phyloP scores from a whole-genome alignment of 2,797 vertebrate genomes.

The Hyperoplus lanceolatus region DNA sequence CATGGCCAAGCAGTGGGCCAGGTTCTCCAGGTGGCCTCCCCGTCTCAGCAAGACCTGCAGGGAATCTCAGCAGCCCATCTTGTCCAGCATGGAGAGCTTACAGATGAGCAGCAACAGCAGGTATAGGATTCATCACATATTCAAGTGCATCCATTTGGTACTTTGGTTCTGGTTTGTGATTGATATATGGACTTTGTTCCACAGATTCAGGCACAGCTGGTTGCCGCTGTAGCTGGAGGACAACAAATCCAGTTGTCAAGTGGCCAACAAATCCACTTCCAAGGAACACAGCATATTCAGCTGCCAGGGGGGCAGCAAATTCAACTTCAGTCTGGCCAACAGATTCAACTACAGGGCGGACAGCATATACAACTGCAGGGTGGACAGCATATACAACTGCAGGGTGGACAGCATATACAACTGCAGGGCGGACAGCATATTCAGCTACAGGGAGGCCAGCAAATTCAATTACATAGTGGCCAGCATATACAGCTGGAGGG shows the following conservation, averaged over 20 bases:
- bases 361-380: slow-evolving; percentile 70
- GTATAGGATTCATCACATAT: slow-evolving; percentile 56
- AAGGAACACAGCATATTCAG: slow-evolving; percentile 59
- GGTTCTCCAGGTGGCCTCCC: slow-evolving; percentile 93
- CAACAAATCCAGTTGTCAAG: slow-evolving; percentile 79
- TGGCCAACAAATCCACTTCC: slow-evolving; percentile 91
- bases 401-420: slow-evolving; percentile 50
- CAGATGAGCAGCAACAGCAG: slow-evolving; percentile 98
- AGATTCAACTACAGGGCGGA: slow-evolving; percentile 55
- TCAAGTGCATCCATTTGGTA: not conserved
- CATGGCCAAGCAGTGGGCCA: slow-evolving; percentile 92
- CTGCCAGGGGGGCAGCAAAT: slow-evolving; percentile 58
- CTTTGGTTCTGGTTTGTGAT: slow-evolving; percentile 16
- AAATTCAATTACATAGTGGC: slow-evolving; percentile 71
- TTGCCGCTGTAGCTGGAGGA: slow-evolving; percentile 79
- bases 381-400: slow-evolving; percentile 90
- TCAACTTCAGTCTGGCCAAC: slow-evolving; percentile 58
- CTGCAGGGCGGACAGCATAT: slow-evolving; percentile 56
- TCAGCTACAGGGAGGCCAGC: slow-evolving; percentile 59
- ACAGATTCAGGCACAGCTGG: slow-evolving; percentile 83
- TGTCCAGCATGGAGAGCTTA: slow-evolving; percentile 94
- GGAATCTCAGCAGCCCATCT: slow-evolving; percentile 90
- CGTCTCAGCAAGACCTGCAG: slow-evolving; percentile 92
- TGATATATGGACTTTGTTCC: slow-evolving; percentile 11
- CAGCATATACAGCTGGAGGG: slow-evolving; percentile 71